Conservation (phyloP, 23 tunicate species). For the Styela plicata region DNA sequence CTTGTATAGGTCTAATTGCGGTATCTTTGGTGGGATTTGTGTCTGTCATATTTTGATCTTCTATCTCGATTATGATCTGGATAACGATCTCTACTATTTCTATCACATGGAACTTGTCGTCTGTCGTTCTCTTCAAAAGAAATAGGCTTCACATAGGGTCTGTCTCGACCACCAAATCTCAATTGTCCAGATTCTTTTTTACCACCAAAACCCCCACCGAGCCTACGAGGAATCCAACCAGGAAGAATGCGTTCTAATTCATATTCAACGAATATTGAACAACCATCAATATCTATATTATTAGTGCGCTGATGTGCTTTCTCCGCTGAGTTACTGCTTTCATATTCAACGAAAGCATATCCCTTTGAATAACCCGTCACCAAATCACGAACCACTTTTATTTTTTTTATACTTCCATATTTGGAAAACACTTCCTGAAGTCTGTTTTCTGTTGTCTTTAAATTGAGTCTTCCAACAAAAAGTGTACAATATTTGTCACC, state of each 20-base stretch:
- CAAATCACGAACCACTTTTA: constrained; percentile 54
- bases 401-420: constrained; percentile 57
- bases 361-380: constrained; percentile 78
- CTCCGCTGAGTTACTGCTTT: constrained; percentile 3
- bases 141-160: constrained; percentile 71
- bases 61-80: neutral
- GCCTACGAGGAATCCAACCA: constrained; percentile 81
- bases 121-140: neutral
- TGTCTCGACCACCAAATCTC: constrained; percentile 77
- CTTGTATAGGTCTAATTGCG: too few species aligned
- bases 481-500: constrained; percentile 58
- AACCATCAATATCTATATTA: constrained; percentile 45
- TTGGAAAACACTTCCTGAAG: constrained; percentile 42
- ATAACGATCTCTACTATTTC: neutral
- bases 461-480: constrained; percentile 64
- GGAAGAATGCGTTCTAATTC: constrained; percentile 59
- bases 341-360: constrained; percentile 77
- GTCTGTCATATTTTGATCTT: neutral
- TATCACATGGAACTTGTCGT: neutral
- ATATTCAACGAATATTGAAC: constrained; percentile 66
- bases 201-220: constrained; percentile 96
- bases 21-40: neutral
- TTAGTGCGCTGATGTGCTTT: constrained; percentile 51
- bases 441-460: constrained; percentile 41
- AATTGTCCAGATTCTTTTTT: constrained; percentile 91